Evolutionary conservation across 2,888 invertebrate species (phyloP).

Genomic region (Tryphoninae sp.): DNA sequence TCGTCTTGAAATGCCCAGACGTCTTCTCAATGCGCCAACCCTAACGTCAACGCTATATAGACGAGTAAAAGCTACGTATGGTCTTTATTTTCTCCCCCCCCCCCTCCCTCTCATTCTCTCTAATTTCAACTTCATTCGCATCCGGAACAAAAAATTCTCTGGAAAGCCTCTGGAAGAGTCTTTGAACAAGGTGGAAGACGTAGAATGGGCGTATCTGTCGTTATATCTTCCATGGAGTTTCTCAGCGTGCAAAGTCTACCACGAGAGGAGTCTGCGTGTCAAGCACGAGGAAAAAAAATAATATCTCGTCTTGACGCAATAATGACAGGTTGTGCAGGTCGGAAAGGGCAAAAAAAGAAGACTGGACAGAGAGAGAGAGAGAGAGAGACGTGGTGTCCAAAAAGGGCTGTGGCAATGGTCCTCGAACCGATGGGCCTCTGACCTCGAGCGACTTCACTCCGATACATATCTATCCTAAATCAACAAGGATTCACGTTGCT

Average conservation of each 20-base stretch:
- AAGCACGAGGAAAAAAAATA: conserved; percentile 61
- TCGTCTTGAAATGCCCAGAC: conserved; percentile 50
- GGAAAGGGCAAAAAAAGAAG: conserved; percentile 44
- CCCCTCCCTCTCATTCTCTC: conserved; percentile 11
- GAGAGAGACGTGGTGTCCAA: conserved; percentile 67
- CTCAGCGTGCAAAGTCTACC: conserved; percentile 48
- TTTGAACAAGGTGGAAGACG: conserved; percentile 40
- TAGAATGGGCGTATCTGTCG: conserved; percentile 52
- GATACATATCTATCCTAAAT: conserved; percentile 81
- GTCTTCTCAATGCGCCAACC: conserved; percentile 31
- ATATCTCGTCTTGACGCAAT: conserved; percentile 71
- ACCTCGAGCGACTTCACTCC: conserved; percentile 75
- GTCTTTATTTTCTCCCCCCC: conserved; percentile 1
- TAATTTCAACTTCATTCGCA: conserved; percentile 53
- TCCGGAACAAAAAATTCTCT: conserved; percentile 52
- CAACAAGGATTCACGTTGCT: conserved; percentile 73
- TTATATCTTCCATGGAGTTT: conserved; percentile 50
- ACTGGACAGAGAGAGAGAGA: conserved; percentile 54
- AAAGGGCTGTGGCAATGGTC: conserved; percentile 77
- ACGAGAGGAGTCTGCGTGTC: conserved; percentile 11
- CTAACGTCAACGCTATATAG: conserved; percentile 12
- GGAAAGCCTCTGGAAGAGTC: conserved; percentile 33
- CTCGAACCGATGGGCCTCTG: conserved; percentile 78
- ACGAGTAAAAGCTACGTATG: neutral
- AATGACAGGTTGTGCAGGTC: conserved; percentile 77